Base-by-base conservation (phyloP, 1,140 invertebrate genomes). In the Phthorimaea operculella region DNA sequence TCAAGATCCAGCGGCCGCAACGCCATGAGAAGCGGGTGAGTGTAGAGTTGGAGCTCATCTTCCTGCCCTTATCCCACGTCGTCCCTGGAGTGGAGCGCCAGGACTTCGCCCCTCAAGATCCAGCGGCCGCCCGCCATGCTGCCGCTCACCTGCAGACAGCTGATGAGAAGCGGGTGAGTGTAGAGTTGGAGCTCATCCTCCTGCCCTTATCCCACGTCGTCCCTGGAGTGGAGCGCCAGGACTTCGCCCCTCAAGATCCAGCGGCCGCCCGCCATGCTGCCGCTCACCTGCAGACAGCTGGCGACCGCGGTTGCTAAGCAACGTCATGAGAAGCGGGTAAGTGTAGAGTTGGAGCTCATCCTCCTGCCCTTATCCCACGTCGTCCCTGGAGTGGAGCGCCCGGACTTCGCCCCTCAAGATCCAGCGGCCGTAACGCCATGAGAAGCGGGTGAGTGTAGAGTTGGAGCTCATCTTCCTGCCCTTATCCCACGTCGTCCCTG, bases 351-450 rank as follows among this genome's bases (percentile, higher is more conserved):
- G n/a, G n/a, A n/a, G n/a, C n/a, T 63, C 78, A 1, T 74, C 76
- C 7, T 62, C 86, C 0, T 83, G 84, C 0, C 74, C 77, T 5
- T 68, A 81, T 3, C 68, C 86, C 1, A 81, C 83, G 0, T 81
- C 80, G 0, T 86, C 84, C 0, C 59, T 87, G 58, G 85, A 87
- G 54, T 87, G 85, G 85, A 83, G 82, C 36, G 84, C 73, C 5
- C 63, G 82, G 1, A 83, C 77, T 0, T 85, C 82, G 0, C 82
- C 82, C 1, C 62, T 83, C 12, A 60, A 72, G 1, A 73, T 77
- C 39, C 55, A 66, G 16, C 64, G 78, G 1, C 77, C 82, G 45
- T 65, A 79, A 54, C 66, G 77, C 21, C 71, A 72, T 51, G 79
- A 84, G 58, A 79, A 68, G 47, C 62, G 71, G 68, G 81, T 81